Conservation (phyloP, 2,888 invertebrate genomes). For the Trileptium ribeirensis region DNA sequence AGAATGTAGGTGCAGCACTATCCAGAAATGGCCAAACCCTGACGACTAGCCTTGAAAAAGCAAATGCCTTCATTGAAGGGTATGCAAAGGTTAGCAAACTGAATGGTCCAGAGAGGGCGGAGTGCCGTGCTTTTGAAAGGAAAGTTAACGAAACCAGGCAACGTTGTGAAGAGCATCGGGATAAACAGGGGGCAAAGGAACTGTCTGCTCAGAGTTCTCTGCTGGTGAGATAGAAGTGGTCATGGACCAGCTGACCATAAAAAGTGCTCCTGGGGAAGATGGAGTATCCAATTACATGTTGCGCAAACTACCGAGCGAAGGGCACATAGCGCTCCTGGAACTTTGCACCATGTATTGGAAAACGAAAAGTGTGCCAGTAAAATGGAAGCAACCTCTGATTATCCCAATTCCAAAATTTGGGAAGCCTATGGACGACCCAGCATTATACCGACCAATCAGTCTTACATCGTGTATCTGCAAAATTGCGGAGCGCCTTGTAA, state of each 20-base stretch:
- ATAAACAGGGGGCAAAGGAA: not conserved
- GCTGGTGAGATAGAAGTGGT: not conserved
- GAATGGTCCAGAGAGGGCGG: not conserved
- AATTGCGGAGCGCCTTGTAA: not conserved
- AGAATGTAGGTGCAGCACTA: not conserved
- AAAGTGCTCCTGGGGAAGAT: not conserved
- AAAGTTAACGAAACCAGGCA: not conserved
- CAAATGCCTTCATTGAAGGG: not conserved
- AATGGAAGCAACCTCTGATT: not conserved
- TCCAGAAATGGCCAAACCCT: not conserved
- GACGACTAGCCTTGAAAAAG: not conserved
- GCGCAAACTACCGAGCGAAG: not conserved
- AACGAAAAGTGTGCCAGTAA: not conserved
- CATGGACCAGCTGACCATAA: not conserved
- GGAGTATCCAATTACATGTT: not conserved
- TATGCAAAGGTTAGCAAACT: conserved; percentile 5
- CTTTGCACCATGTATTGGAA: not conserved
- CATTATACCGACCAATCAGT: not conserved
- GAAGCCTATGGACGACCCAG: not conserved
- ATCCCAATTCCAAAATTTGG: not conserved
- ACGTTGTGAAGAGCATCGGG: not conserved
- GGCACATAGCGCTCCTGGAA: not conserved
- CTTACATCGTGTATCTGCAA: not conserved
- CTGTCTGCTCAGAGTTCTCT: not conserved
- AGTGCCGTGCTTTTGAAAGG: not conserved